Evolutionary conservation across 2,888 invertebrate species (phyloP).

Genomic region (Norana najaformis): DNA sequence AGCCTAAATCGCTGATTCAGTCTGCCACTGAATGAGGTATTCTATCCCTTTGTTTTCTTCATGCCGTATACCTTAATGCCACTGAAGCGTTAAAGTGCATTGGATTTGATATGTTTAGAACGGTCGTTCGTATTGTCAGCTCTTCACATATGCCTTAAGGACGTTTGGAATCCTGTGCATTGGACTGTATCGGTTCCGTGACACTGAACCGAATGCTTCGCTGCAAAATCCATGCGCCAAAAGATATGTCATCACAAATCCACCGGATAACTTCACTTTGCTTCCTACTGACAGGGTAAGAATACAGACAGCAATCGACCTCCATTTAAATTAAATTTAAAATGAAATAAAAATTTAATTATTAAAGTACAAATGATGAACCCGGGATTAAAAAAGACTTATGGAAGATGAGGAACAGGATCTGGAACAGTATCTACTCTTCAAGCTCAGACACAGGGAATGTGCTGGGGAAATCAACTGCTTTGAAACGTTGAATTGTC

Average conservation of each 20-base stretch:
- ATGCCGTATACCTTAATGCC: neutral
- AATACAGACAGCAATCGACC: neutral
- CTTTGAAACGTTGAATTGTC: too few relatives aligned
- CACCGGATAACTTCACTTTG: conserved; percentile 95
- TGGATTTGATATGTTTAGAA: conserved; percentile 59
- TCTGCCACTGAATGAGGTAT: too few relatives aligned
- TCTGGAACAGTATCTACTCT: too few relatives aligned
- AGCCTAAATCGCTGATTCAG: too few relatives aligned
- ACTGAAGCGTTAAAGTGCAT: neutral
- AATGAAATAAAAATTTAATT: too few relatives aligned
- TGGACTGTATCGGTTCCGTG: conserved; percentile 73
- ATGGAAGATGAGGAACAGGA: too few relatives aligned
- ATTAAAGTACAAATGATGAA: too few relatives aligned
- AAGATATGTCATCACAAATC: conserved; percentile 99
- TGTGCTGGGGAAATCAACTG: too few relatives aligned
- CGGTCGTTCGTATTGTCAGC: conserved; percentile 94
- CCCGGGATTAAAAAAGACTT: too few relatives aligned
- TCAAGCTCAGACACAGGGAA: too few relatives aligned
- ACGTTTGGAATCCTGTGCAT: conserved; percentile 99
- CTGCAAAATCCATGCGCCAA: conserved; percentile 69
- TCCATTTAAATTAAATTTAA: neutral
- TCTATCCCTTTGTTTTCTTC: neutral
- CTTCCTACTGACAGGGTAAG: conserved; percentile 94
- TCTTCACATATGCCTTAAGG: conserved; percentile 94
- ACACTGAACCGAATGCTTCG: conserved; percentile 45